Evolutionary conservation across 2,113 vertebrate species (phyloP), one percentile per base, ranked within the genome.

Genomic region (Vimba vimba): DNA sequence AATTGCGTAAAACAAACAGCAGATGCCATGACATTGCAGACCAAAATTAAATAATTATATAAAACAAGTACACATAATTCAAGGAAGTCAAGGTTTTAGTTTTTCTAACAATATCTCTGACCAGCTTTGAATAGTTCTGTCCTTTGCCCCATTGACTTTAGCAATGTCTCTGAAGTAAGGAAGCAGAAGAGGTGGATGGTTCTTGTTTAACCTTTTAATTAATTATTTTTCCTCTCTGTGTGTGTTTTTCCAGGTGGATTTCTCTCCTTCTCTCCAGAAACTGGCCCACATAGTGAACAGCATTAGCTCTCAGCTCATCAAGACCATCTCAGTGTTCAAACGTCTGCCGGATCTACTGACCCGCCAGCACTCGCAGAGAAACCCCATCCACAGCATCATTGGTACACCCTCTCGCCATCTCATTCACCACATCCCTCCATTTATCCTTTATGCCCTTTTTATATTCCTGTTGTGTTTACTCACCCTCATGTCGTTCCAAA

Each of bases 341-440:
- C 94, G 95, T 5, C 93, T 98, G 27, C 96, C 96, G 0, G 96
- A 97, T 86, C 92, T 95, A 84, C 94, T 97, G 60, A 90, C 89
- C 36, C 75, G 86, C 85, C 87, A 86, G 73, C 92, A 87, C 73
- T 91, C 91, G 6, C 81, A 89, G 27, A 91, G 86, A n/a, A 94
- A 94, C 23, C 94, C 96, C 57, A 93, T 97, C 66, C 84, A 94
- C 66, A 19, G 27, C 43, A 90, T 92, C 4, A 94, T 97, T 66
- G 97, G 97, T 95, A 81, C 68, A 27, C 57, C 11, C 45, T n/a
- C 21, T 66, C 13, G 23, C 17, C 6, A 21, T 69, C 30, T 62
- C 15, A 52, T 79, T 79, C 5, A 23, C 36, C 77, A 27, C 55
- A 79, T 76, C 52, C 13, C 62, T 23, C 23, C 50, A 1, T 74